Evolutionary conservation across 2,888 invertebrate genomes (phyloP).

Genomic region (Sinodicranocentrus sp.): DNA sequence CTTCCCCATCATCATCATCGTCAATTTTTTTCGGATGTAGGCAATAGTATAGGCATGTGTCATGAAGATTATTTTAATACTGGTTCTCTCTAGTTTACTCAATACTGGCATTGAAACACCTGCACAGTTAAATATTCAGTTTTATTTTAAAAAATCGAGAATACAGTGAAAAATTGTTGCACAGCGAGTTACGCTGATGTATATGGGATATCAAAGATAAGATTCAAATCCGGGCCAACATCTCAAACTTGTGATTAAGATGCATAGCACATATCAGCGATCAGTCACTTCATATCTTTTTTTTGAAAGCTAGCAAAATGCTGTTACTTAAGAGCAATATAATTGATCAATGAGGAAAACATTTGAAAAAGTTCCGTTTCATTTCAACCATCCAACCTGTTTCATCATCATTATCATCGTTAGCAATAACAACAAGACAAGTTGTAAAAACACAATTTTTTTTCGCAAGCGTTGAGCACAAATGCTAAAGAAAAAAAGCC

Average conservation of each 20-base stretch:
- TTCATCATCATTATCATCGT: conserved; percentile 45
- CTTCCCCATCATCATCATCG: too few relatives aligned
- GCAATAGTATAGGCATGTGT: too few relatives aligned
- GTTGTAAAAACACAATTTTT: conserved; percentile 40
- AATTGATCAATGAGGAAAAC: conserved; percentile 66
- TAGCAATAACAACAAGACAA: conserved; percentile 39
- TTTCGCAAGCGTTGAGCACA: conserved; percentile 30
- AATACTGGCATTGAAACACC: too few relatives aligned
- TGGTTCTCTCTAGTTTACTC: too few relatives aligned
- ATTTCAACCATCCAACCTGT: conserved; percentile 67
- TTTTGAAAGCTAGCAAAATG: conserved; percentile 1
- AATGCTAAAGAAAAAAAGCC: conserved; percentile 25
- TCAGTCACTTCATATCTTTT: not conserved
- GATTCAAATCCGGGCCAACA: conserved; percentile 3
- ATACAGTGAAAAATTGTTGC: too few relatives aligned
- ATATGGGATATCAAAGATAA: too few relatives aligned
- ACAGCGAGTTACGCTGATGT: too few relatives aligned
- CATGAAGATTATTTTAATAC: too few relatives aligned
- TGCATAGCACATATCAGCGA: conserved; percentile 10
- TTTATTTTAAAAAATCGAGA: too few relatives aligned
- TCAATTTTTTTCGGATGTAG: too few relatives aligned
- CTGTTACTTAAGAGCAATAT: conserved; percentile 29
- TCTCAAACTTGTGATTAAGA: not conserved
- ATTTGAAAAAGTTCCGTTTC: conserved; percentile 66
- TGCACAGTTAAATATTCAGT: too few relatives aligned